Evolutionary conservation across 2,888 invertebrate genomes (phyloP), one percentile per base, ranked within the genome.

Genomic region (Dasypogon diadema): DNA sequence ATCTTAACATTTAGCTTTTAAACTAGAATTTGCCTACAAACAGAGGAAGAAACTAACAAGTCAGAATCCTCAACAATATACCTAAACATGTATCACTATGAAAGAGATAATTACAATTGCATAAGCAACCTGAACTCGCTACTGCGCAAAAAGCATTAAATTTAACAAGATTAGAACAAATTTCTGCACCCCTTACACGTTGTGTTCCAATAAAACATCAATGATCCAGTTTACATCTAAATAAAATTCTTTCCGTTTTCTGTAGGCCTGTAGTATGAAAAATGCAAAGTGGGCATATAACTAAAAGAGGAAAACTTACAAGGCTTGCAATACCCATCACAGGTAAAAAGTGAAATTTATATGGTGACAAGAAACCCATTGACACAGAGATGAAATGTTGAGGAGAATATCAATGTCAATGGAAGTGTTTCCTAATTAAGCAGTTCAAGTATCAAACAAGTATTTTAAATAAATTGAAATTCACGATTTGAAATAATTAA

Each of bases 131-230:
- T n/a, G n/a, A 63, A 34, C 14, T 34, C 10, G 72, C 72, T 34
- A 72, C 72, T 72, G 72, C 72, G 72, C 76, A 72, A 72, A 65
- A 65, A 42, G 10, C 37, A 24, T 65, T 65, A 46, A 65, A 22
- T 65, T 46, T 65, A 65, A 65, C 65, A 65, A 65, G 65, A 65
- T 65, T 65, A 65, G 16, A 65, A 48, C n/a, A 65, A 22, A 18
- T 24, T 48, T 65, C 46, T 24, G 46, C 65, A 65, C 65, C 46
- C 21, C 18, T 63, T 8, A 22, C n/a, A 42, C 12, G 42, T 14
- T 10, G 48, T 48, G 65, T 14, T 65, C 65, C 65, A 65, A 65
- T 65, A 65, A 65, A 65, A 65, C 46, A 46, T 34, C 16, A 48
- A 65, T 65, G 65, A 65, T 46, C 65, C 22, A 24, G 65, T 65